Evolutionary conservation across 2,888 invertebrate species (phyloP), one percentile per base, ranked within the genome.

Genomic region (Papilio demoleus): DNA sequence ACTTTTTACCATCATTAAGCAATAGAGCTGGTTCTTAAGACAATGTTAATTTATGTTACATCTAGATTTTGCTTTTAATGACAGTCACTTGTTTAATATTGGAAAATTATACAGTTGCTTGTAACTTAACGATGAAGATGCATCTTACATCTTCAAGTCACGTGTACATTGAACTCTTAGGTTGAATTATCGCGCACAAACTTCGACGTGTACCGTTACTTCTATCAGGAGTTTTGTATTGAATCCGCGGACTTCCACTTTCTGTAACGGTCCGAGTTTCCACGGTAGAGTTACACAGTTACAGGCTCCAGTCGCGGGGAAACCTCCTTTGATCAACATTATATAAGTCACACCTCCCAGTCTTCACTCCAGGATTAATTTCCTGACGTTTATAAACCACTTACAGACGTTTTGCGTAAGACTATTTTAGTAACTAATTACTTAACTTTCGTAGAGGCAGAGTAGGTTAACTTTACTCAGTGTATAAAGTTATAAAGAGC

Each of bases 171-270:
- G 58, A 68, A 63, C 63, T 68, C 53, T 45, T 31, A 17, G 31
- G 53, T 42, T 60, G 58, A 61, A 65, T 61, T 65, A 65, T 69
- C 42, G 47, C 65, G 64, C 36, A 22, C 60, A 63, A 59, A 60
- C 50, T 24, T 47, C 65, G 65, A 50, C 50, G 31, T 2, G 31
- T 61, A 45, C 68, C 68, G 68, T 69, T 69, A 68, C 53, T n/a
- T 38, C 60, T 60, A 24, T 61, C 68, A 50, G 50, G 38, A 31
- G 63, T 38, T 69, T 65, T 60, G 60, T 69, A 65, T 65, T 65
- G 68, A 53, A 65, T 59, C 40, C 65, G 40, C 60, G 34, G 62
- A 42, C 53, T 62, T 56, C n/a, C 40, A 62, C 42, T 45, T 34
- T 40, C 68, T 38, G 68, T 68, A 68, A 68, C 68, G 63, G 42